Percentiles rank a stretch among this genome's conserved stretches.
These are phyloP conservation scores for Sarcophaga peregrina DNA, from an alignment of 1,140 invertebrate genomes.

Conservation along the genomic window DNA sequence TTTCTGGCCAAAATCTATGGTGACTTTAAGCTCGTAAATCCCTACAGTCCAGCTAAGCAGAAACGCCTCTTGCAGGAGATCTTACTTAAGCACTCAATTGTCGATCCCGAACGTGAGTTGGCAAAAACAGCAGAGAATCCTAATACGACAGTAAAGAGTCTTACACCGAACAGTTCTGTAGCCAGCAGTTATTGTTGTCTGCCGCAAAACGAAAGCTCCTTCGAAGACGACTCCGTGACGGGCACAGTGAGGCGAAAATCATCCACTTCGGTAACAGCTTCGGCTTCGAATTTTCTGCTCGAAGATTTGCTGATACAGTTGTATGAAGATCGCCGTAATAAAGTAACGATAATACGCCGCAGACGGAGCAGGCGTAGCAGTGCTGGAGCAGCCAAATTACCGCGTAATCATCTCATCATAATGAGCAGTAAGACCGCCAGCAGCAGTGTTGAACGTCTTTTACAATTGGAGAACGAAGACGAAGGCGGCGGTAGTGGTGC, in stretches of 20 bases:
- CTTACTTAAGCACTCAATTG: constrained; percentile 59
- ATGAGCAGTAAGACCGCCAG: constrained; percentile 47
- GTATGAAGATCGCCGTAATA: constrained; percentile 58
- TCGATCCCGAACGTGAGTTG: constrained; percentile 56
- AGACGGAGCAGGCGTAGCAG: constrained; percentile 41
- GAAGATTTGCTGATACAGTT: constrained; percentile 62
- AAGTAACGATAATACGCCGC: constrained; percentile 44
- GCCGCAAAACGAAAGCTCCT: constrained; percentile 29
- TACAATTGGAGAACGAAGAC: constrained; percentile 45
- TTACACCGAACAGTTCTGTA: constrained; percentile 39
- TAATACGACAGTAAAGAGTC: constrained; percentile 19
- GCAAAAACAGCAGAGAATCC: neutral
- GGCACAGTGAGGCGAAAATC: constrained; percentile 47
- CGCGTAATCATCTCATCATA: constrained; percentile 44
- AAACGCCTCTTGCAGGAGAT: constrained; percentile 62
- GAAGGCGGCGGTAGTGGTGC: constrained; percentile 13
- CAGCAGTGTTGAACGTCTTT: constrained; percentile 46
- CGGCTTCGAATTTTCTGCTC: constrained; percentile 53
- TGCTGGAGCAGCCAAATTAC: constrained; percentile 5
- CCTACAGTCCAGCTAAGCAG: constrained; percentile 60
- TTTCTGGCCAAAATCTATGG: constrained; percentile 60
- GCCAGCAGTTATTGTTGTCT: constrained; percentile 42
- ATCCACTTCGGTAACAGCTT: constrained; percentile 46
- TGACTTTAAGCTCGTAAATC: constrained; percentile 59
- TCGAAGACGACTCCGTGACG: constrained; percentile 40